Evolutionary conservation across 92 coral and sea anemone genomes (phyloP).

Genomic region (Pocillopora grandis): DNA sequence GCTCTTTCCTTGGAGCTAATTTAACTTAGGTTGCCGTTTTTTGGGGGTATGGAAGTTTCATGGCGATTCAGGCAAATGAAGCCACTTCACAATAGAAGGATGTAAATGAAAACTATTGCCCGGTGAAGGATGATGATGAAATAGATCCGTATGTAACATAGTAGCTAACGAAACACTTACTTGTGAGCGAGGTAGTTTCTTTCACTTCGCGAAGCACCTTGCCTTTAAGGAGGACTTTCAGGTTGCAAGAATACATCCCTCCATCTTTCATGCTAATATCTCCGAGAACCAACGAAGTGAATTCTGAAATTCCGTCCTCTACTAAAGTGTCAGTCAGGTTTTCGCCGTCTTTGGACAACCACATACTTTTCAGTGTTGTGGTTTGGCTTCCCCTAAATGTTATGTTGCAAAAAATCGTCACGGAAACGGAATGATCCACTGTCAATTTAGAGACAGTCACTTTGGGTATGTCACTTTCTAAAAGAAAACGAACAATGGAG

Average conservation of each 20-base stretch:
- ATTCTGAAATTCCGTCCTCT: conserved; percentile 14
- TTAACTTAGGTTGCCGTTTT: too few relatives aligned
- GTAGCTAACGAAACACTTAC: conserved; percentile 7
- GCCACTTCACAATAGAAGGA: too few relatives aligned
- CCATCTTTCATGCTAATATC: conserved; percentile 38
- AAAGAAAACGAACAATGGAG: not conserved
- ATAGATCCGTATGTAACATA: too few relatives aligned
- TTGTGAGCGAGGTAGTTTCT: conserved; percentile 15
- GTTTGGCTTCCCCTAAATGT: conserved; percentile 17
- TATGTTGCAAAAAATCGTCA: conserved; percentile 42
- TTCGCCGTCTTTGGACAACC: conserved; percentile 44
- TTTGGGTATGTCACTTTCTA: conserved; percentile 47
- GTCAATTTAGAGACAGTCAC: conserved; percentile 29
- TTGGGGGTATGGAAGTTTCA: too few relatives aligned
- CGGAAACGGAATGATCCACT: conserved; percentile 23
- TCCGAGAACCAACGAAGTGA: conserved; percentile 11
- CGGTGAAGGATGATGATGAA: too few relatives aligned
- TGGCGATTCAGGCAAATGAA: too few relatives aligned
- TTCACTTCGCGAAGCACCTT: conserved; percentile 26
- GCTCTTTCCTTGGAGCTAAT: too few relatives aligned
- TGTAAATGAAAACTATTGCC: too few relatives aligned
- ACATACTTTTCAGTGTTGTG: conserved; percentile 27
- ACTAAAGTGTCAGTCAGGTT: not conserved
- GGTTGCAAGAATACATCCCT: conserved; percentile 45
- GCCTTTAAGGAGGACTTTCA: conserved; percentile 22